Base-by-base conservation (phyloP, 1,140 invertebrate genomes). In the Macrotrachela quadricornifera region DNA sequence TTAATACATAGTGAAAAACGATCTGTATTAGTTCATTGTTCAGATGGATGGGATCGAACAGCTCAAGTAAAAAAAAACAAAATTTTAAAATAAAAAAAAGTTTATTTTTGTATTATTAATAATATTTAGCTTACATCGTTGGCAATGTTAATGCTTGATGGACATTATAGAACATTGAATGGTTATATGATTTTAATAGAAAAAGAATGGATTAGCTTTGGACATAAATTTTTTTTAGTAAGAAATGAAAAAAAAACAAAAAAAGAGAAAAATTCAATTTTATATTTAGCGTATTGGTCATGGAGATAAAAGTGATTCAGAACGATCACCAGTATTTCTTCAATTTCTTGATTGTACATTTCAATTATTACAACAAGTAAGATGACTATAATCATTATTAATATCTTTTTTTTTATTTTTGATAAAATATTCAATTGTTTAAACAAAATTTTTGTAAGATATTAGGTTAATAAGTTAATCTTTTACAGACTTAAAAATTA, bases 291-390 rank as follows among this genome's bases (percentile, higher is more conserved):
- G 90, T 37, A 90, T 85, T 68, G 87, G 87, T 10, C 81, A 85
- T 61, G 51, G 51, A 79, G 79, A 79, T 17, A 75, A 75, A 3
- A 83, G 86, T 56, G 86, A 94, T 63, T 71, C 76, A 0, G 88
- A 96, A 70, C 73, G 81, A 51, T 88, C 85, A 66, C 92, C 92
- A 14, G 84, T 96, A 54, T 97, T 97, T 72, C 72, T 96, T 43
- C 91, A 96, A 68, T 97, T 87, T 85, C 73, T 96, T 6, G 91
- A 97, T 64, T 85, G 87, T 63, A 81, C 96, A 0, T 82, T 92
- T 72, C 91, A 97, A 70, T 72, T 96, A 46, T 75, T 82, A 56
- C 60, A 71, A 56, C 86, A 95, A 71, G 21, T 30, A 30, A 30
- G n/a, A n/a, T n/a, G n/a, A n/a, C n/a, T n/a, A n/a, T n/a, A n/a